These are phyloP conservation scores for Euplagia quadripunctaria DNA, from an alignment of 2,888 invertebrate species.

Conservation along the genomic window DNA sequence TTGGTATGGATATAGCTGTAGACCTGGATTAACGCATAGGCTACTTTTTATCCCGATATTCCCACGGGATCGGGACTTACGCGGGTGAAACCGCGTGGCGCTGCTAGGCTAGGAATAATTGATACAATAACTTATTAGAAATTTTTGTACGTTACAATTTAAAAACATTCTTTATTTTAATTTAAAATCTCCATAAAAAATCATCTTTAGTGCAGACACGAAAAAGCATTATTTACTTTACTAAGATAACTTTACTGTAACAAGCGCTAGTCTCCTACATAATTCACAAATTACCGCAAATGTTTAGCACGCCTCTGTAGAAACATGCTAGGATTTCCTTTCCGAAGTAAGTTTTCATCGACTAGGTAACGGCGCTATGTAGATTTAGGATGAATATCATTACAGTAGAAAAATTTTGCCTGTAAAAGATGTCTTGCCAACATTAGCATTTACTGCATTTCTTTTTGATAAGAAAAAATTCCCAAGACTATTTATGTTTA, in stretches of 20 bases:
- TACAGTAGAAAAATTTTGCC: background rate
- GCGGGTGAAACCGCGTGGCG: no score
- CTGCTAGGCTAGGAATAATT: no score
- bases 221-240: background rate
- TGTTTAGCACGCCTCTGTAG: background rate
- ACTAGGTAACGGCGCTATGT: background rate
- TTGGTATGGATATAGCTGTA: no score
- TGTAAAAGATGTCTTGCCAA: background rate
- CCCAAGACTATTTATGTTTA: no score
- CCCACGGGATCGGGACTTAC: no score
- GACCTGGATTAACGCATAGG: no score
- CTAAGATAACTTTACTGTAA: background rate
- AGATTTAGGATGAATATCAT: background rate
- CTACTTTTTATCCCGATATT: no score
- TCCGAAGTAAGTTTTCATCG: constrained; percentile 1
- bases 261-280: background rate
- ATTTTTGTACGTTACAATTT: no score
- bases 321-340: constrained; percentile 10
- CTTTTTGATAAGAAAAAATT: no score
- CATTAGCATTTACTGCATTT: background rate
- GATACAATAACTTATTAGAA: no score
- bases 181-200: no score
- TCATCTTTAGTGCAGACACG: background rate
- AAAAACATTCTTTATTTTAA: no score
- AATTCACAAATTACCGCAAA: background rate